Base-by-base conservation (phyloP, 2,797 vertebrate genomes). In the Ptychobarbus kaznakovi region DNA sequence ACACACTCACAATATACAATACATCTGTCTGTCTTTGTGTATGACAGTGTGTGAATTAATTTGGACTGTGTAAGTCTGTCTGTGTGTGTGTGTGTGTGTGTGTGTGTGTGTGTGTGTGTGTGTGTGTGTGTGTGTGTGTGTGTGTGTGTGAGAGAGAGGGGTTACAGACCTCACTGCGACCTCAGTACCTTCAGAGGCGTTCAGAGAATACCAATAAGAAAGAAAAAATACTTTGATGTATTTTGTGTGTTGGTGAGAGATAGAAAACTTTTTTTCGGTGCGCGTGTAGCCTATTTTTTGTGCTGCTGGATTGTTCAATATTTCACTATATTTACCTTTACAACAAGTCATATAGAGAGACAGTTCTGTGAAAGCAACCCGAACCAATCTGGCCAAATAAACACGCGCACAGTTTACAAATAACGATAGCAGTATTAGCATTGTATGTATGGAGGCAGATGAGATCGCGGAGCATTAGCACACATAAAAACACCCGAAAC, bases 161-260 rank as follows among this genome's bases (percentile, higher is more conserved):
- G 87, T 90, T 51, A 46, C 84, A 94, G 94, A 94, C 94, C 95
- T 89, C 91, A 0, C 86, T 86, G 92, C 96, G 96, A 97, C 96
- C 96, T 94, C 91, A 89, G 88, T 75, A 88, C 90, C 92, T 94
- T 93, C 89, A 90, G 28, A 93, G 89, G 91, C 91, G 93, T 80
- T 63, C 16, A 77, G 91, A 82, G 95, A 95, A 96, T 96, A 92
- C 91, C 91, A 96, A 95, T 94, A 91, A 96, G 91, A 44, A 88
- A 73, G 66, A 58, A 18, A 18, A 32, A 49, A 80, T 72, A 68
- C 82, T 82, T 83, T 86, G 75, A 72, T 78, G 66, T 81, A 68
- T 70, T 87, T 82, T 75, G 46, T 86, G 88, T 84, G 79, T 85
- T 77, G 86, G 88, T 80, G 75, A 65, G 66, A 78, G 51, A 66